Evolutionary conservation across 2,113 vertebrate species (phyloP), one percentile per base, ranked within the genome.

Genomic region (Thalassoma bifasciatum): DNA sequence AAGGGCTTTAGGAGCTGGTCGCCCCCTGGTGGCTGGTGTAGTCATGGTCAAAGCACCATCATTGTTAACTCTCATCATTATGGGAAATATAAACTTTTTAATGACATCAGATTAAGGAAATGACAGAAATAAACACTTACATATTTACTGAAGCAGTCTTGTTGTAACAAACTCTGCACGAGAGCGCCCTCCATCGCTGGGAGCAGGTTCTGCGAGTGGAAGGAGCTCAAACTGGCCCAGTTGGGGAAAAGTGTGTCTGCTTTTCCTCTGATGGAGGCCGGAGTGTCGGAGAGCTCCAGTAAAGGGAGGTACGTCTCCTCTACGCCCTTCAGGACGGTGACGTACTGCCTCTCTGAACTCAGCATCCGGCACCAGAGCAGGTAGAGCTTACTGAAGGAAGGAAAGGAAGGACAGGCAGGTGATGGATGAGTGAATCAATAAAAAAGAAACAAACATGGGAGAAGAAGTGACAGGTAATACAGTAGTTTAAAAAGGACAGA

Each of bases 71-170:
- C n/a, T n/a, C n/a, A n/a, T n/a, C n/a, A n/a, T n/a, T n/a, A n/a
- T n/a, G n/a, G n/a, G n/a, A n/a, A n/a, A n/a, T n/a, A n/a, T n/a
- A 30, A 30, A 30, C 30, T 30, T 30, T 30, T 30, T 30, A 3
- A 30, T 30, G 30, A 6, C 6, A 6, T 30, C 6, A 6, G 30
- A 30, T n/a, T n/a, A n/a, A n/a, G n/a, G n/a, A 6, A 30, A 30
- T 30, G 6, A 30, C 30, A 30, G 30, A 30, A 30, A 30, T 4
- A 3, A 30, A 30, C 30, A 30, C 96, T 93, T 79, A 97, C 96
- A 0, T 95, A 95, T 90, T 95, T 95, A 72, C 94, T 95, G 92
- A 98, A 98, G 88, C 96, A 96, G 89, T 95, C 93, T 23, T 95
- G 95, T 1, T 95, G 94, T 50, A 95, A 86, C 57, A 96, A 86